Base-by-base conservation (phyloP, 2,113 vertebrate genomes). In the Patagioenas fasciata region DNA sequence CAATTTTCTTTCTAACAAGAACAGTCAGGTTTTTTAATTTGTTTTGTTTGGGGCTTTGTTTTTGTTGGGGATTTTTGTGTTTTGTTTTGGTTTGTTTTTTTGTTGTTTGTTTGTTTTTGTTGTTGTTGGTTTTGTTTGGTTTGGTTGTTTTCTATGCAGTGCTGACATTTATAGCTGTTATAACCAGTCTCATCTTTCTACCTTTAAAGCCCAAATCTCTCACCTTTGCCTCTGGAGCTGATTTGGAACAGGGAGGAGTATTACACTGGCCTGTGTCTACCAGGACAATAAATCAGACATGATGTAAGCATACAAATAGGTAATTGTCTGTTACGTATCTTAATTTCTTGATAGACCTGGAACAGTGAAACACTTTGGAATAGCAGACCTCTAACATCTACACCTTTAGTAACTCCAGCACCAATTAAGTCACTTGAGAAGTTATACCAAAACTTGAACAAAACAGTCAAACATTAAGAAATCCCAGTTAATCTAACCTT, bases 151-250 rank as follows among this genome's bases (percentile, higher is more conserved):
- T 47, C 17, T 47, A 78, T 80, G 65, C 47, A 54, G 4, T 69
- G 34, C 17, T 11, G 42, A 25, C 9, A 71, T 10, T 9, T 58
- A 28, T 21, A 57, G 25, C 10, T 36, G 8, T 54, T 74, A 54
- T 5, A 32, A 71, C 9, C 5, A 40, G 31, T 32, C 18, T 58
- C 5, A 9, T 48, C 21, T 81, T 84, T 71, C 34, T 12, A 25
- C 6, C 18, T 77, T 72, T n/a, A 5, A 60, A 70, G 42, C 29
- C 40, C 26, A 48, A 44, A 65, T 57, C 34, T 54, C 26, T 65
- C 32, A 16, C 44, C 9, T 60, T 91, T 0, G 0, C 13, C 40
- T 44, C n/a, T 84, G 60, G 23, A 0, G 0, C 13, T 57, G 64
- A 48, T 20, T 54, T 18, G 57, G 20, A 86, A 5, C 15, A 28